phyloP scores from a whole-genome alignment of 1,140 invertebrate genomes.

The Zaprionus africanus region DNA sequence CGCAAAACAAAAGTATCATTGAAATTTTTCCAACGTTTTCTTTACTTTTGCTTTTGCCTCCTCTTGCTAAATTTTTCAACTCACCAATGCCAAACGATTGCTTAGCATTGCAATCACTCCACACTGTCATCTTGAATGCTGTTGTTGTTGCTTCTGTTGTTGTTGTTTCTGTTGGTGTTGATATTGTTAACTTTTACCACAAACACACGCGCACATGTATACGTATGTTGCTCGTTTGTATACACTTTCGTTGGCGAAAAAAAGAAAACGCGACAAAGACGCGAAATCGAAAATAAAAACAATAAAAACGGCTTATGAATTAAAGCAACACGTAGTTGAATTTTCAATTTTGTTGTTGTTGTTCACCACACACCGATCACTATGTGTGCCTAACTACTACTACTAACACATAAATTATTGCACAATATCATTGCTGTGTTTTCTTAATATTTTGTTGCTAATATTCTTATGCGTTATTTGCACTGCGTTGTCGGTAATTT shows the following conservation, averaged over 20 bases:
- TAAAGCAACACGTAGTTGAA: conserved; percentile 71
- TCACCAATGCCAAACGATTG: conserved; percentile 82
- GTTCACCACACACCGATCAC: conserved; percentile 50
- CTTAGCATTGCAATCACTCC: conserved; percentile 79
- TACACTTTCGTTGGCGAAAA: conserved; percentile 73
- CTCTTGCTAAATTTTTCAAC: conserved; percentile 41
- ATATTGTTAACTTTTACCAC: conserved; percentile 70
- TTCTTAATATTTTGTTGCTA: conserved; percentile 8
- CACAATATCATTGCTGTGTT: conserved; percentile 33
- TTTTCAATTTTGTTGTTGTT: conserved; percentile 46
- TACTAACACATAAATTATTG: conserved; percentile 37
- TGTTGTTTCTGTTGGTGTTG: conserved; percentile 30
- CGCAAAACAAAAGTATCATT: conserved; percentile 13
- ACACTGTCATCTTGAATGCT: conserved; percentile 67
- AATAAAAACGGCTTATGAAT: conserved; percentile 31
- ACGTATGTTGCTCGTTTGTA: conserved; percentile 13
- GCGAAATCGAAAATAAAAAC: conserved; percentile 43
- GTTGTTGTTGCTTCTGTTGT: conserved; percentile 29
- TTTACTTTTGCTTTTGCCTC: conserved; percentile 17
- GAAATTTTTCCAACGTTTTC: conserved; percentile 37
- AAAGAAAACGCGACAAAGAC: conserved; percentile 55
- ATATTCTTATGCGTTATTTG: conserved; percentile 19
- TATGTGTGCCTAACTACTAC: conserved; percentile 16
- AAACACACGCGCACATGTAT: conserved; percentile 47
- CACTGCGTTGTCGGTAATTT: conserved; percentile 50